phyloP scores from a whole-genome alignment of 2,113 vertebrate species.

The Cephalopterus ornatus region DNA sequence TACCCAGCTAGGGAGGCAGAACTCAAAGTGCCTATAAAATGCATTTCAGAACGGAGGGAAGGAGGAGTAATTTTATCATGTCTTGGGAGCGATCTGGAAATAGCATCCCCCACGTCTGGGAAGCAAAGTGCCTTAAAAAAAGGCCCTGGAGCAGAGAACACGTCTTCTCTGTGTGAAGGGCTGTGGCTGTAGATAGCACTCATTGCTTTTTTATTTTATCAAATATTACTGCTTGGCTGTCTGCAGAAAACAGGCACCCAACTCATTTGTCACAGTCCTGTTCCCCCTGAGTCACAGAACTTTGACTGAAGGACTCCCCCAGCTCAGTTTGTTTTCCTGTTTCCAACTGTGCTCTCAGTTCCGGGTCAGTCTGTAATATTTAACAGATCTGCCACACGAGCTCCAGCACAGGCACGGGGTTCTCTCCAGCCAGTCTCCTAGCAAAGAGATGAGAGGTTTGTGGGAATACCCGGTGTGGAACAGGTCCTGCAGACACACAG shows the following conservation, averaged over 20 bases:
- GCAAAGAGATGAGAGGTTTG: background rate
- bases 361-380: background rate
- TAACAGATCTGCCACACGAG: background rate
- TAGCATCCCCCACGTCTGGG: background rate
- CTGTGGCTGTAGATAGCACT: background rate
- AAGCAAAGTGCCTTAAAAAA: background rate
- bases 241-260: background rate
- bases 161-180: background rate
- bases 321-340: background rate
- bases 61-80: background rate
- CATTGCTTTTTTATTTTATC: background rate
- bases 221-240: background rate
- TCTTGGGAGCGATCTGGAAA: background rate
- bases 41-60: background rate
- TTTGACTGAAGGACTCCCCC: background rate
- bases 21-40: background rate
- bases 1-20: background rate
- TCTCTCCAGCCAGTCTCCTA: background rate
- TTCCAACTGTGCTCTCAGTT: fast-evolving
- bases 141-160: background rate
- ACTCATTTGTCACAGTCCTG: background rate
- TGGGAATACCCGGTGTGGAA: background rate
- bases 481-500: background rate
- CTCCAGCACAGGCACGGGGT: background rate
- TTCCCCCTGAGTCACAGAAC: background rate